Base-by-base conservation (phyloP, 2,113 vertebrate genomes). In the Cebidichthys violaceus region DNA sequence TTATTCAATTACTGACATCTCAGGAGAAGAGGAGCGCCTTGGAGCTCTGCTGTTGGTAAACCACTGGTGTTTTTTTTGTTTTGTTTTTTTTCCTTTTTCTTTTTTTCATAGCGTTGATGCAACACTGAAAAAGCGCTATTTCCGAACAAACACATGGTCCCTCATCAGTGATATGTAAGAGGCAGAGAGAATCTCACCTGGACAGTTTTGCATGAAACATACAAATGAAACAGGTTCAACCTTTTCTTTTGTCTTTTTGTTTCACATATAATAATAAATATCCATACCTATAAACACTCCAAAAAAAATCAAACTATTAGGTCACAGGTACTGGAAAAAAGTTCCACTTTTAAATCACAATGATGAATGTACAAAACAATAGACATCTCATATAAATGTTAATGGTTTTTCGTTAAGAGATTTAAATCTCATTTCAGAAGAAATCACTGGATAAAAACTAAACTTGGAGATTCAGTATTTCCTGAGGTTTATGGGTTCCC, bases 271-370 rank as follows among this genome's bases (percentile, higher is more conserved):
- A 94, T 94, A 94, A 95, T 94, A 95, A 95, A 95, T 96, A 95
- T 95, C 90, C 94, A 96, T 95, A 95, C 94, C 91, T 95, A 97
- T 96, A 97, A 96, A 99, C 97, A 98, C 97, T 98, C 97, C 97
- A 96, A 95, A 96, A 75, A 64, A 95, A 97, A 96, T 96, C 95
- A 95, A 99, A 98, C 96, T 97, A 97, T 96, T 98, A 95, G 98
- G 96, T 97, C 97, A 99, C 98, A 95, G 95, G 96, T 98, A 98
- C 97, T 96, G 96, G 96, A 96, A 97, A 93, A 95, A 95, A 97
- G 93, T 93, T 96, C 95, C 97, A 98, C 97, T 96, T 96, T 96
- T 94, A 95, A 97, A 94, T 95, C 97, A 98, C 97, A 94, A 98
- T 97, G 98, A 97, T 97, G 95, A 96, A 96, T 96, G 97, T 94